These are phyloP conservation scores for Pseudorasbora parva DNA, from an alignment of 2,113 vertebrate genomes.

Conservation along the genomic window DNA sequence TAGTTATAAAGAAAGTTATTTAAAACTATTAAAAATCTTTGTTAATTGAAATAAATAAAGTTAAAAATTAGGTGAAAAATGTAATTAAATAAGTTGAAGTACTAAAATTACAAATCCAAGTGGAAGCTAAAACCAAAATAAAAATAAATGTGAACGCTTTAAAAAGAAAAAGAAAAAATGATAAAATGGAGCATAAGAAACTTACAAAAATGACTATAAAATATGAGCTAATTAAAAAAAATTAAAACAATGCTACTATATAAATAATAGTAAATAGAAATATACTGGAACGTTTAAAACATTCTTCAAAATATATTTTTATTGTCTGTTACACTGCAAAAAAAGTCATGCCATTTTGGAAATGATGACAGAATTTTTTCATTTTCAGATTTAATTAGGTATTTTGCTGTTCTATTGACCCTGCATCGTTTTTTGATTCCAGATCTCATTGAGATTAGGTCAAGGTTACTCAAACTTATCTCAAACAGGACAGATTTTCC, in stretches of 20 bases:
- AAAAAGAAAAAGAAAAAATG: accelerated
- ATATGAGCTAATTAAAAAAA: too few relatives aligned
- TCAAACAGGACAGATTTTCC: background rate
- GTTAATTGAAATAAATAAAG: background rate
- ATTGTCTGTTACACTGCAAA: background rate
- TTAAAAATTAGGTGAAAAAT: background rate
- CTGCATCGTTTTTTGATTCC: background rate
- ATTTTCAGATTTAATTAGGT: background rate
- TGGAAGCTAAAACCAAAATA: background rate
- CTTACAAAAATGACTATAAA: background rate
- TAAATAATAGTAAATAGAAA: too few relatives aligned
- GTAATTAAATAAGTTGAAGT: background rate
- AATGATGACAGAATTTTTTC: background rate
- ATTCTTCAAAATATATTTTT: background rate
- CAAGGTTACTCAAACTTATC: background rate
- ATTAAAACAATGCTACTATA: too few relatives aligned
- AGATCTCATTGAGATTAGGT: background rate
- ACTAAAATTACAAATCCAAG: background rate
- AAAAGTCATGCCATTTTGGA: background rate
- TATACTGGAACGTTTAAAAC: background rate
- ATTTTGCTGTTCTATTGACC: background rate
- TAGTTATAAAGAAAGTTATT: too few relatives aligned
- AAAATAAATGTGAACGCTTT: too few relatives aligned
- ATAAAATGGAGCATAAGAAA: too few relatives aligned
- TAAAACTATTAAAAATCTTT: background rate